Evolutionary conservation across 2,113 vertebrate genomes (phyloP).

Genomic region (Rhinichthys klamathensis): DNA sequence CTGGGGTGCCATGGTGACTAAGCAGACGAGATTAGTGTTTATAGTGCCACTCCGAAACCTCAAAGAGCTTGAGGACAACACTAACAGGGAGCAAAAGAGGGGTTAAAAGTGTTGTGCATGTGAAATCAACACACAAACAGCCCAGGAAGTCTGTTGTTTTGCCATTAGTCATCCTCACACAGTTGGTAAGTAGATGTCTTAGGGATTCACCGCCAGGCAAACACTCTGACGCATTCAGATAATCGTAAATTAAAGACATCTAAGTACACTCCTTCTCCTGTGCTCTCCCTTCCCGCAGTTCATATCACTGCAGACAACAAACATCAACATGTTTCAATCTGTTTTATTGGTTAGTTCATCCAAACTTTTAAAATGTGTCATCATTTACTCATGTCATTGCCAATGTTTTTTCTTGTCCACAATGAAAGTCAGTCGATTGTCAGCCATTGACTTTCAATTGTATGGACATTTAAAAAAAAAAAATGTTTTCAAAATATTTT

Average conservation of each 20-base stretch:
- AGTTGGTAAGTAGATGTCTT: background rate
- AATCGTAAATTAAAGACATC: constrained; percentile 5
- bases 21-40: background rate
- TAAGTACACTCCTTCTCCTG: background rate
- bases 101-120: background rate
- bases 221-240: background rate
- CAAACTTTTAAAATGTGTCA: background rate
- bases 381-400: no score
- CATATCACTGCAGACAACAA: background rate
- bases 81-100: background rate
- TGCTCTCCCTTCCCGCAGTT: background rate
- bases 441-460: background rate
- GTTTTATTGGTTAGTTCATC: no score
- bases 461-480: no score
- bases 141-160: background rate
- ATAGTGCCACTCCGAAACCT: background rate
- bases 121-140: constrained; percentile 26
- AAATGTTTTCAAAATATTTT: no score
- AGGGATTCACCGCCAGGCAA: background rate
- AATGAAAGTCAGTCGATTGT: background rate
- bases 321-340: constrained; percentile 7
- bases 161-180: constrained; percentile 13
- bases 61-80: background rate
- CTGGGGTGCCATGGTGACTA: constrained; percentile 17
- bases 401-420: no score